Conservation (phyloP, 2,113 vertebrate species). For the Ramphastos sulfuratus region DNA sequence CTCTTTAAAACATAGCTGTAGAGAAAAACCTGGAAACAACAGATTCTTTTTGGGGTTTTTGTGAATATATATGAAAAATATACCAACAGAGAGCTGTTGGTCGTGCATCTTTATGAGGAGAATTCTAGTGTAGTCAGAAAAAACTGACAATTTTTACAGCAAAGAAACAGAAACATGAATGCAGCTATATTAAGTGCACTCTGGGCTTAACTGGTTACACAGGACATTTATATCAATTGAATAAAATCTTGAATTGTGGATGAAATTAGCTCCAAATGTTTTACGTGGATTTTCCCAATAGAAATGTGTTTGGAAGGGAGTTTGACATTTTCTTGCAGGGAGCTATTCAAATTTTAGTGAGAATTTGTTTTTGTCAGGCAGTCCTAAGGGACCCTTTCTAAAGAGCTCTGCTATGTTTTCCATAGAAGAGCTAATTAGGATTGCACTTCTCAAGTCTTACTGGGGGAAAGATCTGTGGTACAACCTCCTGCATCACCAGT, state of each 20-base stretch:
- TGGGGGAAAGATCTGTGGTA: not conserved
- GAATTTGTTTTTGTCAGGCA: not conserved
- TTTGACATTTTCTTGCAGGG: not conserved
- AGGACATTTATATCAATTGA: conserved; percentile 11
- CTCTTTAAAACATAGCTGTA: not conserved
- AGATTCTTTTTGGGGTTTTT: not conserved
- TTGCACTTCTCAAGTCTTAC: not conserved
- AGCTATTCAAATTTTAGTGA: not conserved
- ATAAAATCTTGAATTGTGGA: conserved; percentile 17
- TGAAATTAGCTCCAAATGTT: conserved; percentile 35
- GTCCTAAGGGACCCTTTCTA: not conserved
- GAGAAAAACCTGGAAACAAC: not conserved
- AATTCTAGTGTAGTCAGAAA: not conserved
- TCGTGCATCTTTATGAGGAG: not conserved
- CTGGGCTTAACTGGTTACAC: conserved; percentile 12
- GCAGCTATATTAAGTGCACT: conserved; percentile 19
- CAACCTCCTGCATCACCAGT: not conserved
- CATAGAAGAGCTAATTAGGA: not conserved
- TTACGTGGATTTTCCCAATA: conserved; percentile 8
- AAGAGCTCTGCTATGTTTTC: not conserved
- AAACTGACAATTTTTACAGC: not conserved
- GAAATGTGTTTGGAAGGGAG: not conserved
- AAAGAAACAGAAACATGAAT: not conserved
- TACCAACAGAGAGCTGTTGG: not conserved
- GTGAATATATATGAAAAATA: not conserved